Conservation (phyloP, 2,113 vertebrate genomes). For the Lampris megalopsis region DNA sequence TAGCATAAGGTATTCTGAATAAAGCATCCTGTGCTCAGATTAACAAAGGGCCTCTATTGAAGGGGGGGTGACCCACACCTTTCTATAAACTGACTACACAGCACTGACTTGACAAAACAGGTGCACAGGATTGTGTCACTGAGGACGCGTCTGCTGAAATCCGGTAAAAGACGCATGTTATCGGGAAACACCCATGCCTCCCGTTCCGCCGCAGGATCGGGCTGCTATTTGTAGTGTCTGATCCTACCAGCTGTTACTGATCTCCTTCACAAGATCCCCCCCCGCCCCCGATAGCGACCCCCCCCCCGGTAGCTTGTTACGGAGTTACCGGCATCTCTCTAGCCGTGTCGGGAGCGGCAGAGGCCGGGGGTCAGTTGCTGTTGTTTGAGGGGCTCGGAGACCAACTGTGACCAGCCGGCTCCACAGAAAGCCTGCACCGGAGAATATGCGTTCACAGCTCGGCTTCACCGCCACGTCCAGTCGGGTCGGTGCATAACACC, state of each 20-base stretch:
- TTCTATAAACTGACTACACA: too few relatives aligned
- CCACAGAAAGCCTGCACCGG: conserved; percentile 66
- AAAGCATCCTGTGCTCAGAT: too few relatives aligned
- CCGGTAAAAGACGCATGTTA: neutral
- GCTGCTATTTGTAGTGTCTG: conserved; percentile 86
- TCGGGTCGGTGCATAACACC: conserved; percentile 17
- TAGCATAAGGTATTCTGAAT: too few relatives aligned
- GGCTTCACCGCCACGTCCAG: conserved; percentile 38
- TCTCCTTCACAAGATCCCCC: conserved; percentile 16
- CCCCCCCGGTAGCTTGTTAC: conserved; percentile 19
- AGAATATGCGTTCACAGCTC: conserved; percentile 64
- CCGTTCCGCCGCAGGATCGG: conserved; percentile 61
- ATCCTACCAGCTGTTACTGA: conserved; percentile 89
- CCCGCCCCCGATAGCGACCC: too few relatives aligned
- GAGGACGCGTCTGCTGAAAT: neutral
- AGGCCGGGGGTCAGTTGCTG: conserved; percentile 76
- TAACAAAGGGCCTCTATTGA: too few relatives aligned
- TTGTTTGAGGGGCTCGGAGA: conserved; percentile 59
- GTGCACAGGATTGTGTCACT: neutral
- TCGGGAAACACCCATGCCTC: conserved; percentile 73
- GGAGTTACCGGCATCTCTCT: conserved; percentile 87
- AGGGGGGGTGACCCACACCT: too few relatives aligned
- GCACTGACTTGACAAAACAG: neutral
- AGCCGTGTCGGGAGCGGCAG: conserved; percentile 51
- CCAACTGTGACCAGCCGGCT: conserved; percentile 77